Base-by-base conservation (phyloP, 2,113 vertebrate genomes). In the Coturnix japonica region DNA sequence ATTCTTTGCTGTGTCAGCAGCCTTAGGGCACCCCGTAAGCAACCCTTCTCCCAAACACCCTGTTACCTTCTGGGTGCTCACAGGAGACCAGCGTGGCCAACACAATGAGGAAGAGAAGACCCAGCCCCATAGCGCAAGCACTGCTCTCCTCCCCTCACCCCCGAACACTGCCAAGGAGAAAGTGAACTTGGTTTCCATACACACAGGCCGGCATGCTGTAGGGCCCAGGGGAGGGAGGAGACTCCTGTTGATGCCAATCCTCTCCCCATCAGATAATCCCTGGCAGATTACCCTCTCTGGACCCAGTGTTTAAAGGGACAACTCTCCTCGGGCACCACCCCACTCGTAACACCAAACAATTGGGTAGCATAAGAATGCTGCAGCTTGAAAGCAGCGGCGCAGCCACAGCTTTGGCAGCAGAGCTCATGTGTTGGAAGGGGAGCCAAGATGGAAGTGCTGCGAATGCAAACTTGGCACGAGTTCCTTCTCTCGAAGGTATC, bases 201-300 rank as follows among this genome's bases (percentile, higher is more conserved):
- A 17, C 61, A 26, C 15, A 9, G 82, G 49, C 46, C 64, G 20
- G 35, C 47, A 59, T 13, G 44, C 70, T 25, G 35, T 12, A 65
- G 60, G 75, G 54, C 87, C 20, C 0, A 31, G 81, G 69, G 71
- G 46, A 86, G 91, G 94, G 91, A 95, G 63, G 64, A 94, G 67
- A 89, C 85, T 91, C 61, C 82, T 75, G 54, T 54, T 91, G 95
- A 95, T 83, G 87, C 92, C 79, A 90, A 87, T 94, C 83, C 89
- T 83, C 90, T 84, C 76, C 75, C 63, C 66, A 47, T 7, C 56
- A 84, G 89, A 87, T 97, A 94, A 97, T 97, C 96, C 54, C 88
- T 23, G 64, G 64, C 87, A 94, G 93, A 95, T 97, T 95, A 97
- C 80, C 69, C 69, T 54, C 65, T 66, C 41, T 2, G n/a, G 16